Conservation (phyloP, 2,888 invertebrate genomes). For the Pristionchus maxplancki region DNA sequence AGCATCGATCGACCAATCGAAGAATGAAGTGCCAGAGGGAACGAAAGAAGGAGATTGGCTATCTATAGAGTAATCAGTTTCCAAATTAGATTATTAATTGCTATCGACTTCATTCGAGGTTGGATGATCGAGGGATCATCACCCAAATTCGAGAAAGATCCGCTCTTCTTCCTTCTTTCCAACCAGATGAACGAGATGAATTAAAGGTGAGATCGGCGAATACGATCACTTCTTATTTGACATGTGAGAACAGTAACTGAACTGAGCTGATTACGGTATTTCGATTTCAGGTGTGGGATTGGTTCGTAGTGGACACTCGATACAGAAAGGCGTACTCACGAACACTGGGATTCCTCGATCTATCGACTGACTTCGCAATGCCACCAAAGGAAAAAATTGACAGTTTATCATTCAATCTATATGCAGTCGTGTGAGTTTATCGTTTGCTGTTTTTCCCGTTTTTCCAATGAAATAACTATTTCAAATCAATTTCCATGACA, state of each 20-base stretch:
- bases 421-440: neutral
- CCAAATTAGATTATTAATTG: too few relatives aligned
- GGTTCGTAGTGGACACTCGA: neutral
- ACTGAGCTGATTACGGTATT: too few relatives aligned
- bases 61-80: neutral
- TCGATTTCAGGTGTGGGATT: neutral
- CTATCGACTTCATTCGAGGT: too few relatives aligned
- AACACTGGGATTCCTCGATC: neutral
- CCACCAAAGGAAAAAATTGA: neutral
- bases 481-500: too few relatives aligned
- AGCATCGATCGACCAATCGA: neutral
- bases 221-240: neutral
- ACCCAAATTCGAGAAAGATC: neutral
- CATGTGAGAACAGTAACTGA: neutral
- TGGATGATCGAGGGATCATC: neutral
- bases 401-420: neutral
- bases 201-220: neutral
- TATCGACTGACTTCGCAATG: neutral
- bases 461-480: too few relatives aligned
- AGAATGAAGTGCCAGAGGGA: neutral
- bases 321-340: neutral
- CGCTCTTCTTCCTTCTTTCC: neutral
- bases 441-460: too few relatives aligned
- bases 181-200: neutral
- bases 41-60: slow-evolving; percentile 8